A percentile compares a stretch with the other conserved stretches of the same genome.
Evolutionary conservation across 2,113 vertebrate species (phyloP).

Genomic region (Saccopteryx leptura): DNA sequence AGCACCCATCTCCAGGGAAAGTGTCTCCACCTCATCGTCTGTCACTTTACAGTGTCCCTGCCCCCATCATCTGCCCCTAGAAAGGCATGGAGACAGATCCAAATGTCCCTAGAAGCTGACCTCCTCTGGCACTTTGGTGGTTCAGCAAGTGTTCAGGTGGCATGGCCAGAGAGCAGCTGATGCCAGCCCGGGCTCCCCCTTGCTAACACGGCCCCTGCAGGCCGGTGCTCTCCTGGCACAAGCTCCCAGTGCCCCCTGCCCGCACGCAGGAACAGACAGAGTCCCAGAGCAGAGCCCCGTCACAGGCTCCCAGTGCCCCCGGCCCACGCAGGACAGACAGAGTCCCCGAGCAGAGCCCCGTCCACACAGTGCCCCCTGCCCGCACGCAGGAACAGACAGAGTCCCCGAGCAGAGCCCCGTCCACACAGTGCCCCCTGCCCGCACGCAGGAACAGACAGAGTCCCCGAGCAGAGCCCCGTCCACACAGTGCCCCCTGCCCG

Average conservation of each 20-base stretch:
- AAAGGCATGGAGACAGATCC: background rate
- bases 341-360: too few species aligned
- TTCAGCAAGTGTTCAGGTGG: background rate
- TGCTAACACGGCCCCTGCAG: background rate
- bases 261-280: fast-evolving
- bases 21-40: fast-evolving
- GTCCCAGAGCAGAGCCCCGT: background rate
- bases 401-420: too few species aligned
- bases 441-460: too few species aligned
- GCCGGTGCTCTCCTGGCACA: background rate
- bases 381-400: too few species aligned
- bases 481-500: too few species aligned
- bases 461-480: too few species aligned
- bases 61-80: background rate
- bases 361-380: too few species aligned
- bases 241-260: fast-evolving
- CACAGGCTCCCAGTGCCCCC: too few species aligned
- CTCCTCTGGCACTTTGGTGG: background rate
- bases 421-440: too few species aligned
- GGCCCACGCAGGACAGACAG: too few species aligned
- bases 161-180: background rate
- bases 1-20: too few species aligned
- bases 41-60: background rate
- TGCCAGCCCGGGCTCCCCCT: background rate
- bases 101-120: background rate